Evolutionary conservation across 2,888 invertebrate species (phyloP).

Genomic region (Metallyticus violacea): DNA sequence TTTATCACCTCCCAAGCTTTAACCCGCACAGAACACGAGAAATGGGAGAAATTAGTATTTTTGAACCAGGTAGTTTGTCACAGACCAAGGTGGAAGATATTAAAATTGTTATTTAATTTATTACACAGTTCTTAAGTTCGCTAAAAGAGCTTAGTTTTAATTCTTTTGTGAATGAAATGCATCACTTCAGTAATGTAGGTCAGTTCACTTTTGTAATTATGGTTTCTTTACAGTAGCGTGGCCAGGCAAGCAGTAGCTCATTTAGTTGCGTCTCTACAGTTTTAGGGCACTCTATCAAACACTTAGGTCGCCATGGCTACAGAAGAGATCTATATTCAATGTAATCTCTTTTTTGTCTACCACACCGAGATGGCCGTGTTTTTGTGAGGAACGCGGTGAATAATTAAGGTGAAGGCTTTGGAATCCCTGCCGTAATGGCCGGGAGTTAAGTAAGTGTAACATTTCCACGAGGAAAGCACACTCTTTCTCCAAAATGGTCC

Average conservation of each 20-base stretch:
- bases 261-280: background rate
- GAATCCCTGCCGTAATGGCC: background rate
- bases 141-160: too few relatives aligned
- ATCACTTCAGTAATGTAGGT: too few relatives aligned
- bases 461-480: too few relatives aligned
- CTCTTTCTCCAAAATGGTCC: background rate
- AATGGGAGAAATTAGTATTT: too few relatives aligned
- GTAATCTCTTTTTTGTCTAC: background rate
- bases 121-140: too few relatives aligned
- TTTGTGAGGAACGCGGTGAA: background rate
- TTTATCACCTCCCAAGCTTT: too few relatives aligned
- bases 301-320: background rate
- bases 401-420: background rate
- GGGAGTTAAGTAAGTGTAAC: background rate
- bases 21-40: too few relatives aligned
- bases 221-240: too few relatives aligned
- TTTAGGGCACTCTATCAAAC: background rate
- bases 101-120: too few relatives aligned
- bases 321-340: background rate
- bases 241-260: background rate
- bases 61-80: too few relatives aligned
- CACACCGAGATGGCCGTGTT: background rate
- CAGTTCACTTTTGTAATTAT: background rate
- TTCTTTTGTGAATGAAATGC: too few relatives aligned
- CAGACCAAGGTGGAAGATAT: too few relatives aligned